Conservation (phyloP, 2,888 invertebrate species). For the Exocentrus adspersus region DNA sequence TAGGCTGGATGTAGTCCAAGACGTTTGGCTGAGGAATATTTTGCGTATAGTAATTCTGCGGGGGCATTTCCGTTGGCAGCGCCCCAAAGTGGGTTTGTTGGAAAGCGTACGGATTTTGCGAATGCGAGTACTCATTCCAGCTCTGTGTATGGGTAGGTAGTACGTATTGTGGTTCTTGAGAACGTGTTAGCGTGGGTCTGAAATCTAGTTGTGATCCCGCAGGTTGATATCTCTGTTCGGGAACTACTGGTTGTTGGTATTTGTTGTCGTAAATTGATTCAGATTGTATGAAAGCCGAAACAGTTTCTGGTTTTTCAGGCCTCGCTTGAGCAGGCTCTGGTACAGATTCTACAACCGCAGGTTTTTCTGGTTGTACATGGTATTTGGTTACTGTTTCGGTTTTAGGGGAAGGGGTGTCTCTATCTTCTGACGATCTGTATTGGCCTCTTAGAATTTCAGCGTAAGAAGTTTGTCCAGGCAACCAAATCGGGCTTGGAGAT, state of each 20-base stretch:
- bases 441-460: slow-evolving; percentile 81
- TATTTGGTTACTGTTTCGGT: slow-evolving; percentile 12
- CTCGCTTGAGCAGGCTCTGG: background rate
- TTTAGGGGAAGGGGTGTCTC: slow-evolving; percentile 24
- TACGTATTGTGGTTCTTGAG: slow-evolving; percentile 33
- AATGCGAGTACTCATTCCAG: slow-evolving; percentile 52
- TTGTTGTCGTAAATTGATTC: slow-evolving; percentile 8
- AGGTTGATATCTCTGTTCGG: slow-evolving; percentile 18
- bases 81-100: slow-evolving; percentile 31
- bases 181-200: slow-evolving; percentile 7
- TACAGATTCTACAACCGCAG: slow-evolving; percentile 14
- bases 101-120: slow-evolving; percentile 45
- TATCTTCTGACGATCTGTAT: slow-evolving; percentile 47
- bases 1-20: slow-evolving; percentile 64
- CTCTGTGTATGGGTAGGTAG: slow-evolving; percentile 40
- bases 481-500: slow-evolving; percentile 79
- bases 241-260: background rate
- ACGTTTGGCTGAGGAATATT: slow-evolving; percentile 51
- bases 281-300: background rate
- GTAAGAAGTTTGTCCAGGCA: slow-evolving; percentile 78
- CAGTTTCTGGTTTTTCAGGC: slow-evolving; percentile 3
- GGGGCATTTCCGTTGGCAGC: slow-evolving; percentile 25
- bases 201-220: slow-evolving; percentile 21
- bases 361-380: slow-evolving; percentile 12
- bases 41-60: slow-evolving; percentile 40